Base-by-base conservation (phyloP, 2,888 invertebrate species). In the Pedicia rivosa region DNA sequence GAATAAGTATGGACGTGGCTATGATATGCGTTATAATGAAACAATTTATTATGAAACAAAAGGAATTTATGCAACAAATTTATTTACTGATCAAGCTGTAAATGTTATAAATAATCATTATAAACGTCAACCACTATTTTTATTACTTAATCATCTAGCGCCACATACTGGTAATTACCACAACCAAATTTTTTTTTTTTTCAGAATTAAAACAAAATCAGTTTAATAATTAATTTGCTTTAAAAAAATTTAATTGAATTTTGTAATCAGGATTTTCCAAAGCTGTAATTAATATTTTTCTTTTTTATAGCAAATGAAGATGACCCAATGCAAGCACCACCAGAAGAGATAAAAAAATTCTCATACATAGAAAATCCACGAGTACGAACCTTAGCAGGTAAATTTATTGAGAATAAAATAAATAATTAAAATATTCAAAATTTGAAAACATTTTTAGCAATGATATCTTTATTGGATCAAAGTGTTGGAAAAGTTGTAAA, bases 401-500 rank as follows among this genome's bases (percentile, higher is more conserved):
- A n/a, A n/a, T n/a, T n/a, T n/a, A n/a, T n/a, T n/a, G n/a, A n/a
- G n/a, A n/a, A n/a, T n/a, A n/a, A n/a, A n/a, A n/a, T n/a, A n/a
- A n/a, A n/a, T n/a, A n/a, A n/a, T n/a, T n/a, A n/a, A n/a, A n/a
- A n/a, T n/a, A n/a, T n/a, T n/a, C n/a, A n/a, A n/a, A n/a, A n/a
- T n/a, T n/a, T n/a, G n/a, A n/a, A n/a, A n/a, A n/a, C n/a, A n/a
- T n/a, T n/a, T n/a, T n/a, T n/a, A n/a, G 90, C 82, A 7, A 82
- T 91, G 76, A 70, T 90, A 2, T 74, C 81, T 14, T 78, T 78
- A 46, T 61, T 94, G 48, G 94, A 94, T 53, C 73, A 80, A 40
- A 80, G 88, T 26, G 71, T 94, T 0, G 90, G 88, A 0, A 68
- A 72, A 26, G 70, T 92, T 9, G 66, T 87, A 1, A 54, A 67